Percentiles rank a stretch among this genome's conserved stretches.
Evolutionary conservation across 2,888 invertebrate species (phyloP).

Genomic region (Calameuta idolon): DNA sequence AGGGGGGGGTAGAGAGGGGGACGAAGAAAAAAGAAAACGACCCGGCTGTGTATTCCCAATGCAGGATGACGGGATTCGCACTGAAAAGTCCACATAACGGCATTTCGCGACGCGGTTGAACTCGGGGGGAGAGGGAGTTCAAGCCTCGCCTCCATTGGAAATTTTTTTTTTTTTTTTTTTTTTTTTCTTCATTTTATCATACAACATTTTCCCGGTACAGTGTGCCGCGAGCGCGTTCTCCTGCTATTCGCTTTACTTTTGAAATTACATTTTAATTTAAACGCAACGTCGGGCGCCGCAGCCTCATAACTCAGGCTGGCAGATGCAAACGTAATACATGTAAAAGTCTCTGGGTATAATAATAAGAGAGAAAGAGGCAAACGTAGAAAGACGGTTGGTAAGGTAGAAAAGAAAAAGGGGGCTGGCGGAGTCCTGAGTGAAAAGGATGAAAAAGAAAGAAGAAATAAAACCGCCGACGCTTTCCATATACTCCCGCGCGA

Average conservation of each 20-base stretch:
- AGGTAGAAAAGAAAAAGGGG: neutral
- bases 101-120: neutral
- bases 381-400: neutral
- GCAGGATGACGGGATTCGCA: neutral
- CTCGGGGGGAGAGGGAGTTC: too few relatives aligned
- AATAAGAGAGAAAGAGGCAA: neutral
- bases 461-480: neutral
- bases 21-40: neutral
- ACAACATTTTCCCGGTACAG: neutral
- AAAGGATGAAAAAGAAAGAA: neutral
- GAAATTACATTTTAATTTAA: conserved; percentile 25
- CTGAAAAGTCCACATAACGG: neutral
- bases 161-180: neutral
- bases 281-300: conserved; percentile 11
- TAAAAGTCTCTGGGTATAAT: neutral
- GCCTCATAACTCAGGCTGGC: conserved; percentile 20
- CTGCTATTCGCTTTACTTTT: neutral
- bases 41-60: neutral
- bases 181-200: neutral
- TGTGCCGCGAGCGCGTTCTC: neutral
- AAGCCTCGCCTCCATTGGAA: neutral
- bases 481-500: neutral
- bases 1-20: too few relatives aligned
- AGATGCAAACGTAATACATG: conserved; percentile 15
- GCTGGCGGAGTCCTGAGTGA: neutral